A percentile compares a stretch with the other conserved stretches of the same genome.
phyloP scores from a whole-genome alignment of 1,140 invertebrate species.

The Harpegnathos saltator region DNA sequence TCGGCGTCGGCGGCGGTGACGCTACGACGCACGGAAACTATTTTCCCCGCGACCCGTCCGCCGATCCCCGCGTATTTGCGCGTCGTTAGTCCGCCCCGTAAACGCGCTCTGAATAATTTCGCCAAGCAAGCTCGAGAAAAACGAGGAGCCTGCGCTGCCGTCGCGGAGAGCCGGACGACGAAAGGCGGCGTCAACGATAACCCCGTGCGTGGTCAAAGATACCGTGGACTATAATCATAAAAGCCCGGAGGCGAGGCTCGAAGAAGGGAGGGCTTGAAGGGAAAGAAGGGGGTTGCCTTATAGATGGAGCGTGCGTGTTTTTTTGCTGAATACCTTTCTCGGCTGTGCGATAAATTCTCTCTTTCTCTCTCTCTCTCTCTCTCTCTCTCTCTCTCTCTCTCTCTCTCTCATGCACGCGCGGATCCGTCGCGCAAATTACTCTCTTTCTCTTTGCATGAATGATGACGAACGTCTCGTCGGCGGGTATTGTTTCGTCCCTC shows the following conservation, averaged over 20 bases:
- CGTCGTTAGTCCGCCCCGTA: background rate
- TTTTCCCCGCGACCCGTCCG: background rate
- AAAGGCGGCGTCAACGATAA: background rate
- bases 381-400: too few relatives aligned
- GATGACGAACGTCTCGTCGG: background rate
- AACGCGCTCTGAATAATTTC: background rate
- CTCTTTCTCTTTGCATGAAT: too few relatives aligned
- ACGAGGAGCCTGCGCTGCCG: background rate
- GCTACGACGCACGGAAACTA: conserved; percentile 4
- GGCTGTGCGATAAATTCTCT: too few relatives aligned
- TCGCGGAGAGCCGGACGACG: too few relatives aligned
- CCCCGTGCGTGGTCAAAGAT: background rate
- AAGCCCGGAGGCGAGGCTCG: too few relatives aligned
- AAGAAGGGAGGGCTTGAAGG: background rate
- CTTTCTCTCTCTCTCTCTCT: too few relatives aligned
- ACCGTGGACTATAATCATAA: background rate
- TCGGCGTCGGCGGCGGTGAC: background rate
- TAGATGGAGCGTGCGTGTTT: too few relatives aligned
- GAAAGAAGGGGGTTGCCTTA: background rate
- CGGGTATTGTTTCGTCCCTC: background rate
- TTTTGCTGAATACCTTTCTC: too few relatives aligned
- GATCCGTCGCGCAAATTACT: background rate
- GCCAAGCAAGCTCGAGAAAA: background rate
- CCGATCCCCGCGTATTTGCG: background rate
- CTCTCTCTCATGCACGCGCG: too few relatives aligned